phyloP scores from a whole-genome alignment of 2,113 vertebrate genomes.

The Theristicus caerulescens region DNA sequence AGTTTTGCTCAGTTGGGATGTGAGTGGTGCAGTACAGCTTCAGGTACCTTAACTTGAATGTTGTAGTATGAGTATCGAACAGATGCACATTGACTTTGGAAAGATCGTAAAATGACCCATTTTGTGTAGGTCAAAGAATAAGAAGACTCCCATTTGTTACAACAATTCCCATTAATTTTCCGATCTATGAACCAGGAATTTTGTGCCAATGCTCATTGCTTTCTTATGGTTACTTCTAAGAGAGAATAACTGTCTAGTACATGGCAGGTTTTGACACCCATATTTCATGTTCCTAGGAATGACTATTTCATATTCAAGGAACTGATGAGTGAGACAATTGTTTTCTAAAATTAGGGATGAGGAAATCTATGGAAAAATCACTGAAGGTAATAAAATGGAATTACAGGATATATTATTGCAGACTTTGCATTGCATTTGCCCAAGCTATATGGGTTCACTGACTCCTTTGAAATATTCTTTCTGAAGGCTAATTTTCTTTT shows the following conservation, averaged over 20 bases:
- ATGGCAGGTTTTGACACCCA: background rate
- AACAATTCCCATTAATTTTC: background rate
- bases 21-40: background rate
- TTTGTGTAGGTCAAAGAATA: background rate
- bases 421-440: background rate
- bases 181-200: background rate
- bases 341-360: background rate
- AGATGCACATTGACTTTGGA: background rate
- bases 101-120: background rate
- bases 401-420: background rate
- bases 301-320: background rate
- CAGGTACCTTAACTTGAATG: background rate
- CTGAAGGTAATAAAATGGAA: background rate
- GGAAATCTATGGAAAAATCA: background rate
- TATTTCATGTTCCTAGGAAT: background rate
- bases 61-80: background rate
- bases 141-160: background rate
- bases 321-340: background rate
- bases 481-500: conserved; percentile 3
- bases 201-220: background rate
- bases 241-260: background rate
- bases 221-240: background rate
- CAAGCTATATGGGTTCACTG: background rate
- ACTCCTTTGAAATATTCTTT: background rate
- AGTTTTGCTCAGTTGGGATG: background rate